Percentiles rank a stretch among this genome's conserved stretches.
Evolutionary conservation across 2,797 vertebrate species (phyloP).

Genomic region (Acrossocheilus fasciatus): DNA sequence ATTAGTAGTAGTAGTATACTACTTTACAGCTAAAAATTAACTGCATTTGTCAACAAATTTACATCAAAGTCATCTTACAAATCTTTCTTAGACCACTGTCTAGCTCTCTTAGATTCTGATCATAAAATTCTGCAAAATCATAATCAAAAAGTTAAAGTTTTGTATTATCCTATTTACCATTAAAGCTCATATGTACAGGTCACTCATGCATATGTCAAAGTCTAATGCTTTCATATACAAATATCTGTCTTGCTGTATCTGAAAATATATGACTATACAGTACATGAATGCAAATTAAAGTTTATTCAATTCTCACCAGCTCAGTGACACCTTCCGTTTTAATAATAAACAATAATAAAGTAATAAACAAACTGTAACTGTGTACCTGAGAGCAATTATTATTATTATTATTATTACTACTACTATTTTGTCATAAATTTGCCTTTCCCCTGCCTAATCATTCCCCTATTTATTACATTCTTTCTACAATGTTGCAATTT

Average conservation of each 20-base stretch:
- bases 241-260: background rate
- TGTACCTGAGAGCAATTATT: background rate
- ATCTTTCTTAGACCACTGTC: background rate
- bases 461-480: background rate
- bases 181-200: conserved; percentile 47
- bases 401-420: no score
- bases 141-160: background rate
- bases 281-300: background rate
- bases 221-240: background rate
- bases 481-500: background rate
- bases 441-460: background rate
- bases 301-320: background rate
- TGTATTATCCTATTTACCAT: conserved; percentile 2
- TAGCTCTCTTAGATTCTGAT: background rate
- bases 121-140: background rate
- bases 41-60: background rate
- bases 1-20: no score
- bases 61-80: background rate
- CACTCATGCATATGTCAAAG: conserved; percentile 14
- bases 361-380: background rate
- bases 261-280: background rate
- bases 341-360: no score
- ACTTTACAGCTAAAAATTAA: background rate
- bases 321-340: background rate
- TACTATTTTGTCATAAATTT: background rate